Evolutionary conservation across 2,888 invertebrate species (phyloP).

Genomic region (Athalia cordata): DNA sequence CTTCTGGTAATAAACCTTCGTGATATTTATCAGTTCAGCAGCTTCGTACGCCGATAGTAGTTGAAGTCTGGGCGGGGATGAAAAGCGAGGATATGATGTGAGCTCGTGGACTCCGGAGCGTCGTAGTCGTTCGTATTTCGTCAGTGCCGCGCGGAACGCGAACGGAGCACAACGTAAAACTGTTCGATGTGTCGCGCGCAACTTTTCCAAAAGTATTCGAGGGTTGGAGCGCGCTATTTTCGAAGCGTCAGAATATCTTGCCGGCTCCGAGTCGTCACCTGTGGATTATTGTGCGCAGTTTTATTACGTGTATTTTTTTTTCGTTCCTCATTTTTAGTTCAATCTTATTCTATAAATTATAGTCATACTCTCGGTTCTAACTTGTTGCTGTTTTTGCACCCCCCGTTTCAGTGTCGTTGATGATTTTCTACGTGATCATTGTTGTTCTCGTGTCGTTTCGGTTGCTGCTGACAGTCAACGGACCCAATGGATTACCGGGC

Average conservation of each 20-base stretch:
- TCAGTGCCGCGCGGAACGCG: constrained; percentile 68
- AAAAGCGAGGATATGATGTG: constrained; percentile 30
- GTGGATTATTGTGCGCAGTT: too few species aligned
- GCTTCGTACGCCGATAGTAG: too few species aligned
- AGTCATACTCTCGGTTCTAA: too few species aligned
- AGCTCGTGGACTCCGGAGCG: not conserved
- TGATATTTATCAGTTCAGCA: too few species aligned
- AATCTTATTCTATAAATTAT: too few species aligned
- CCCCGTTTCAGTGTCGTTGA: not conserved
- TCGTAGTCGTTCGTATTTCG: constrained; percentile 15
- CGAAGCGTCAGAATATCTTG: not conserved
- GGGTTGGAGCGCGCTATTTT: not conserved
- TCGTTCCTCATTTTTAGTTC: too few species aligned
- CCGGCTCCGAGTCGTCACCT: too few species aligned
- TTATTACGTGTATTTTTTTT: too few species aligned
- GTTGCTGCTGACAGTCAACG: not conserved
- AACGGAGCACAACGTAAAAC: constrained; percentile 48
- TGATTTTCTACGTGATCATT: not conserved
- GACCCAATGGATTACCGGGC: constrained; percentile 43
- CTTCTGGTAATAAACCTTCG: too few species aligned
- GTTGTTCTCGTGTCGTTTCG: not conserved
- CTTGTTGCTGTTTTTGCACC: not conserved
- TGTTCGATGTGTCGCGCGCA: constrained; percentile 6
- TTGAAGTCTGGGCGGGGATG: constrained; percentile 9
- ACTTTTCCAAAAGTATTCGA: not conserved